Evolutionary conservation across 2,113 vertebrate genomes (phyloP), one percentile per base, ranked within the genome.

Genomic region (Peucedramus taeniatus): DNA sequence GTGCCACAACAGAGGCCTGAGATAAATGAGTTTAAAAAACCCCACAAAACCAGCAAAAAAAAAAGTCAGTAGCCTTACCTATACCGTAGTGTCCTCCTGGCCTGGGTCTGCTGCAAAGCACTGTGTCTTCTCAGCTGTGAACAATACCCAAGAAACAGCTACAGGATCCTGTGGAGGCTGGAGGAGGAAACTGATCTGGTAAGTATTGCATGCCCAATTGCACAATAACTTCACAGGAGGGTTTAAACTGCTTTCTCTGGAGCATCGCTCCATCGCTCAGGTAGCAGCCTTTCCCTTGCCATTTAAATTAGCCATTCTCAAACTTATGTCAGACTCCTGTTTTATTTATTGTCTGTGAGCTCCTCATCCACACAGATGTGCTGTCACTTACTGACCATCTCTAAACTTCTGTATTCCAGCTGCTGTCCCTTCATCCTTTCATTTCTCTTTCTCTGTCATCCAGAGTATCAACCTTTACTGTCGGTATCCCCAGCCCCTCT

Each of bases 151-250:
- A 89, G 94, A 85, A 93, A 68, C 4, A 0, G 44, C 93, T 78
- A n/a, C 87, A 42, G 87, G 81, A 93, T 87, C 74, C 87, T 50
- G 49, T 79, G 85, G 81, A 89, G 44, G 80, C 93, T 81, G 93
- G 76, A 95, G 83, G n/a, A 96, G 83, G 89, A 96, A 85, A 40
- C 81, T 7, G 3, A 82, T 85, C 44, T 3, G 51, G 96, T 97
- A 91, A 96, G 96, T 97, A 87, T 81, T 96, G 96, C 95, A 96
- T 96, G 93, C 53, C 69, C 89, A 86, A 27, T 92, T 96, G 91
- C 80, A 94, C 91, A 91, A 28, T 88, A 92, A 71, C 57, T 84
- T 83, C 72, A 72, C 77, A 89, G 69, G 44, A 87, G 64, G 31
- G 37, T 89, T 89, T 87, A 56, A 93, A 60, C 42, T 71, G 13